Evolutionary conservation across 2,888 invertebrate genomes (phyloP), one percentile per base, ranked within the genome.

Genomic region (Pachymerium ferrugineum): DNA sequence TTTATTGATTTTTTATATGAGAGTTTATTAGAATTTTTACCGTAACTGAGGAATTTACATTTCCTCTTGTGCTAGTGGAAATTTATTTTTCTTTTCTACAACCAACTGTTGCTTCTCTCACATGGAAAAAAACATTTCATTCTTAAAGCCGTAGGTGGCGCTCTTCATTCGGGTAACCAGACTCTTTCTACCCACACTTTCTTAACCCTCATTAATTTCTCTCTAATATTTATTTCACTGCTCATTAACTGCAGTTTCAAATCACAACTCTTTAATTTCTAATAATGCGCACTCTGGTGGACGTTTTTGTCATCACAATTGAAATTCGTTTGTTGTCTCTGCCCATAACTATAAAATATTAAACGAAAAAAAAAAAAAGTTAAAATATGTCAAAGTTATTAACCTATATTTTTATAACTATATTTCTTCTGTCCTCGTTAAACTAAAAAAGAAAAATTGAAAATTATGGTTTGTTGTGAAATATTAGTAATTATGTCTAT

Each of bases 351-450:
- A 38, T 38, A 38, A 38, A 38, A 38, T 38, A n/a, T n/a, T n/a
- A n/a, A n/a, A n/a, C n/a, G n/a, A n/a, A 14, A 38, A 38, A 38
- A 38, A 38, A 38, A 38, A n/a, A 47, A 54, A 22, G 28, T 6
- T 10, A 28, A 54, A 54, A 54, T 54, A 28, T 54, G 54, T 14
- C 54, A 22, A 54, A 54, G 54, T 54, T 54, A 54, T 54, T 54
- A 54, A 54, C 54, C 54, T 54, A 54, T 54, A 14, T 54, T 54
- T 47, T 47, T 47, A 47, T 47, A 47, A 54, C 54, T 54, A 22
- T 54, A 25, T 25, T 54, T 54, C 6, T 54, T 25, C 28, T 54
- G 19, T 54, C 22, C 8, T 38, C 38, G 25, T 54, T 3, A 54
- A 54, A 25, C 1, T 12, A 25, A 54, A 54, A 25, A 14, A 54